Conservation (phyloP, 2,888 invertebrate genomes). For the Drosophila melanosoma region DNA sequence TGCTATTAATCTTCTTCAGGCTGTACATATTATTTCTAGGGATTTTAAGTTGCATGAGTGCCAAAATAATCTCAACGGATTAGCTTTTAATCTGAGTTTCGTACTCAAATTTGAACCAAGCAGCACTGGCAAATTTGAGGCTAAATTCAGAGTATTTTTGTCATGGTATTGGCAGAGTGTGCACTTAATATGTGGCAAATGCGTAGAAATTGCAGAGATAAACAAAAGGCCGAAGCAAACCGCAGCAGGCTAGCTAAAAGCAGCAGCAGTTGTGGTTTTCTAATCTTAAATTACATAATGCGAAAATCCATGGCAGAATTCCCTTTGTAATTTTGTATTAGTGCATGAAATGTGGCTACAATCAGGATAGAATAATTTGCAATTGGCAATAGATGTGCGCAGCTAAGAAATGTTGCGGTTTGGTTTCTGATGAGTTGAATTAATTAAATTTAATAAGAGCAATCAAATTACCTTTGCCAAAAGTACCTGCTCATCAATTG, state of each 20-base stretch:
- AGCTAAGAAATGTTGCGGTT: slow-evolving; percentile 49
- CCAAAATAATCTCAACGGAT: background rate
- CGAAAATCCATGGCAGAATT: slow-evolving; percentile 19
- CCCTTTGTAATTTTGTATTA: slow-evolving; percentile 27
- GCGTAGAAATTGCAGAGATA: slow-evolving; percentile 23
- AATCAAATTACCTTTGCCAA: slow-evolving; percentile 11
- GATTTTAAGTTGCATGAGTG: background rate
- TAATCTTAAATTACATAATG: slow-evolving; percentile 44
- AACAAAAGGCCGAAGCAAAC: slow-evolving; percentile 34
- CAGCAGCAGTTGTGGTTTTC: slow-evolving; percentile 37
- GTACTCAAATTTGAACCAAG: background rate
- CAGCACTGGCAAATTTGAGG: background rate
- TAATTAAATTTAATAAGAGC: slow-evolving; percentile 13
- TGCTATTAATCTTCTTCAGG: background rate
- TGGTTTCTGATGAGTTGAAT: slow-evolving; percentile 1
- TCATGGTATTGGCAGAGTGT: slow-evolving; percentile 11
- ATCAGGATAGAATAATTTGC: slow-evolving; percentile 68
- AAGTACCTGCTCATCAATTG: slow-evolving; percentile 14
- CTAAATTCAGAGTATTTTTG: background rate
- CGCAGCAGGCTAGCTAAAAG: slow-evolving; percentile 27
- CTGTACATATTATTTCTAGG: background rate
- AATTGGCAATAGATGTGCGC: slow-evolving; percentile 49
- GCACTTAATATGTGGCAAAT: slow-evolving; percentile 27
- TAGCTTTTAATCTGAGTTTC: background rate
- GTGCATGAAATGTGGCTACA: slow-evolving; percentile 70